Evolutionary conservation across 1,140 invertebrate species (phyloP).

Genomic region (Apis laboriosa): DNA sequence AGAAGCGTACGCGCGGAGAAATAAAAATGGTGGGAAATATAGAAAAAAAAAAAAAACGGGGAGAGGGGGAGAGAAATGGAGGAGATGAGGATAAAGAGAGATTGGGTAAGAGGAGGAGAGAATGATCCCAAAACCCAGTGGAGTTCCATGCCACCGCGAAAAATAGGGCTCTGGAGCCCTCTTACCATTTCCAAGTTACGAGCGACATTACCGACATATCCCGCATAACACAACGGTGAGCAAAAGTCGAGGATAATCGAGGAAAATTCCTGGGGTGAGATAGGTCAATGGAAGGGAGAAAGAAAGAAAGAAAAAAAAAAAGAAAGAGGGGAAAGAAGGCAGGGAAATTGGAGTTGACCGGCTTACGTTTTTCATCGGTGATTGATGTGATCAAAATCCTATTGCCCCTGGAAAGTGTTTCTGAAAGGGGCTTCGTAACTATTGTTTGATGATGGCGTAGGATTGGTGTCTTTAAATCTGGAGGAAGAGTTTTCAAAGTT

Average conservation of each 20-base stretch:
- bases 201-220: conserved; percentile 55
- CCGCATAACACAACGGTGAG: conserved; percentile 48
- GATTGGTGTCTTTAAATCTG: too few relatives aligned
- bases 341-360: conserved; percentile 8
- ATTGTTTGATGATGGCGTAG: neutral
- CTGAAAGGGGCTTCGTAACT: neutral
- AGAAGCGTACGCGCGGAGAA: neutral
- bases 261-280: conserved; percentile 29
- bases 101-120: neutral
- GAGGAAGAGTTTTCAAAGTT: neutral
- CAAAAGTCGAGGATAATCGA: conserved; percentile 49
- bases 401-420: neutral
- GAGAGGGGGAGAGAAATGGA: conserved; percentile 22
- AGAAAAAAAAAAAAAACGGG: neutral
- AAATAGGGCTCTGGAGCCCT: conserved; percentile 60
- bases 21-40: conserved; percentile 39
- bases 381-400: conserved; percentile 1
- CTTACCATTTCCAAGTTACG: conserved; percentile 62
- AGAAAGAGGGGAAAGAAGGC: neutral
- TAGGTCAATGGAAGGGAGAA: conserved; percentile 25
- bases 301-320: neutral
- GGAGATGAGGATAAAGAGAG: conserved; percentile 31
- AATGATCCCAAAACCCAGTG: conserved; percentile 48
- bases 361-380: neutral
- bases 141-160: conserved; percentile 47